Evolutionary conservation across 2,888 invertebrate species (phyloP).

Genomic region (Tuta absoluta): DNA sequence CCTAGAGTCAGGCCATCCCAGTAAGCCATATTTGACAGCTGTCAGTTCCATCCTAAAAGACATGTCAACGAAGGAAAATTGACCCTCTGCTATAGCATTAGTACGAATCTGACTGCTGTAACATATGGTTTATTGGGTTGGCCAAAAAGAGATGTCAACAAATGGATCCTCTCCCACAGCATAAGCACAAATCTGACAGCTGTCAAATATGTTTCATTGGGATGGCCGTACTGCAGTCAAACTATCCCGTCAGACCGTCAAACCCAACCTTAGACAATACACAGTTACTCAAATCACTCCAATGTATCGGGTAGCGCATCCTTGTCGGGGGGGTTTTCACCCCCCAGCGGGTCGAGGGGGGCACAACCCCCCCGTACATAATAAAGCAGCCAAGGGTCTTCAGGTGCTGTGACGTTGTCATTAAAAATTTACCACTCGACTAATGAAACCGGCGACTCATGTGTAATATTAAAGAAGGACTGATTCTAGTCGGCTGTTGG

Average conservation of each 20-base stretch:
- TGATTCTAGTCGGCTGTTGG: not conserved
- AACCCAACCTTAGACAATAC: not conserved
- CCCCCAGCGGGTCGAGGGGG: not conserved
- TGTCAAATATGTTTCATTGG: too few species aligned
- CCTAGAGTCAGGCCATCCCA: too few species aligned
- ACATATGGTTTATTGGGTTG: too few species aligned
- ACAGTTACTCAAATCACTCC: not conserved
- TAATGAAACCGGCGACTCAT: slow-evolving; percentile 31
- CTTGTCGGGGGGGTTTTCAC: not conserved
- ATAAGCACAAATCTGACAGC: too few species aligned
- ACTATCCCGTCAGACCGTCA: not conserved
- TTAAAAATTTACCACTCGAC: slow-evolving; percentile 30
- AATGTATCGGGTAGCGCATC: not conserved
- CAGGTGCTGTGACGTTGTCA: slow-evolving; percentile 26
- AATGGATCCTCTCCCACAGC: too few species aligned
- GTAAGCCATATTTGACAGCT: too few species aligned
- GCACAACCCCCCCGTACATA: slow-evolving; percentile 6
- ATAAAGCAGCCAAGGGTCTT: slow-evolving; percentile 12
- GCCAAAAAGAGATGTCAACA: too few species aligned
- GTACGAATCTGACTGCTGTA: too few species aligned
- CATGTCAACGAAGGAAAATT: too few species aligned
- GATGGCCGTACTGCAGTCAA: too few species aligned
- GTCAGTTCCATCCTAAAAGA: too few species aligned
- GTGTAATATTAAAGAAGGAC: slow-evolving; percentile 26
- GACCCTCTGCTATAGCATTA: too few species aligned